Conservation (phyloP, 2,888 invertebrate genomes). For the Buathra laborator region DNA sequence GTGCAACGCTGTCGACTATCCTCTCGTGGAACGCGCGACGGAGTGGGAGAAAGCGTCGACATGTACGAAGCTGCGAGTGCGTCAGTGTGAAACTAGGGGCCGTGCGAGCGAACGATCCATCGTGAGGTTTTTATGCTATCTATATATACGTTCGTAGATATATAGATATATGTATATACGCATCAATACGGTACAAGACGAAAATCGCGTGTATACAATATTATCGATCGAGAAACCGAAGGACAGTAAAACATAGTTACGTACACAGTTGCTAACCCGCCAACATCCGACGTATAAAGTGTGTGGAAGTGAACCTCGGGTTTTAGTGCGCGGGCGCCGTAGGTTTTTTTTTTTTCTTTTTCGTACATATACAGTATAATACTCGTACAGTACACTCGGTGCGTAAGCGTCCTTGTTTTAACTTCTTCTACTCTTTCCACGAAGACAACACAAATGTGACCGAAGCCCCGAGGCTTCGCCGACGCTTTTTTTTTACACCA, state of each 20-base stretch:
- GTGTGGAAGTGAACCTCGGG: slow-evolving; percentile 1
- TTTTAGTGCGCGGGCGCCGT: slow-evolving; percentile 42
- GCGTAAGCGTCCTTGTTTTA: slow-evolving; percentile 12
- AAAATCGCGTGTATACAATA: slow-evolving; percentile 17
- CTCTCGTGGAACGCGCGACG: slow-evolving; percentile 25
- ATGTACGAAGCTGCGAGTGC: slow-evolving; percentile 28
- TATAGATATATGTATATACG: slow-evolving; percentile 2
- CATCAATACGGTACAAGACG: background rate
- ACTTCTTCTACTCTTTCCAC: background rate
- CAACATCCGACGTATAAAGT: slow-evolving; percentile 2
- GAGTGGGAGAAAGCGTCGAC: slow-evolving; percentile 41
- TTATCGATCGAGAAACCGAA: slow-evolving; percentile 19
- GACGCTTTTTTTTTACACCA: background rate
- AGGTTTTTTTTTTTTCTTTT: background rate
- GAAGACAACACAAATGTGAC: background rate
- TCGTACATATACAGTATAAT: background rate
- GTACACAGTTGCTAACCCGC: slow-evolving; percentile 27
- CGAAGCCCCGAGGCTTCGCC: background rate
- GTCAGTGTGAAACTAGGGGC: slow-evolving; percentile 43
- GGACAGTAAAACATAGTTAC: slow-evolving; percentile 21
- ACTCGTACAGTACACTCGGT: background rate
- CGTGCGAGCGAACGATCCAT: slow-evolving; percentile 36
- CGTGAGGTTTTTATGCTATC: slow-evolving; percentile 23
- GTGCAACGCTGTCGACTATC: slow-evolving; percentile 45
- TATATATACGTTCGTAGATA: background rate